Conservation (phyloP, 2,888 invertebrate species). For the Leucophenga maculata region DNA sequence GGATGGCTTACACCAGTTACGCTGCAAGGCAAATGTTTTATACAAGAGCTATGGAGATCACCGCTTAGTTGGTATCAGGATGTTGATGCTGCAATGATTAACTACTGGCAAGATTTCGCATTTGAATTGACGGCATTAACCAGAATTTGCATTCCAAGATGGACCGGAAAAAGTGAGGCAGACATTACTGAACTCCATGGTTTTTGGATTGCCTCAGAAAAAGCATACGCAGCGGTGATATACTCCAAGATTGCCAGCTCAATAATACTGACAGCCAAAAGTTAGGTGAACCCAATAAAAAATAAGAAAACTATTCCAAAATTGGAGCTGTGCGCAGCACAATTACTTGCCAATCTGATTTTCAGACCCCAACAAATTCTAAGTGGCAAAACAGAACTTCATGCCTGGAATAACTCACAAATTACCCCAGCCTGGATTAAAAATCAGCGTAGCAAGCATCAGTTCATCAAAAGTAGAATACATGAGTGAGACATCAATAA, state of each 20-base stretch:
- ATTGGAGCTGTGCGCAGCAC: background rate
- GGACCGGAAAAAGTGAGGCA: background rate
- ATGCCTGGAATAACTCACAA: constrained; percentile 2
- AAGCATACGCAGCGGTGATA: constrained; percentile 20
- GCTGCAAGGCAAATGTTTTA: background rate
- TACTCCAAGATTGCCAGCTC: background rate
- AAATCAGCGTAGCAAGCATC: no score
- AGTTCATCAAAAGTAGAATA: no score
- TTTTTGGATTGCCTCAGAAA: background rate
- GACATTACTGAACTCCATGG: constrained; percentile 7
- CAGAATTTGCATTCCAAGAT: background rate
- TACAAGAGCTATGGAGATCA: background rate
- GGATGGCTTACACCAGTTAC: background rate
- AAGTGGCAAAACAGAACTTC: background rate
- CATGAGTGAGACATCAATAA: no score
- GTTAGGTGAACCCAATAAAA: constrained; percentile 2
- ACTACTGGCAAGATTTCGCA: background rate
- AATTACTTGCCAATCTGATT: background rate
- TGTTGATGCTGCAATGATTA: background rate
- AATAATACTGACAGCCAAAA: constrained; percentile 6
- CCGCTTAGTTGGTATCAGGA: no score
- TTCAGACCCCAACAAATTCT: background rate
- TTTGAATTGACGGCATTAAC: background rate
- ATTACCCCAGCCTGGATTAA: constrained; percentile 1
- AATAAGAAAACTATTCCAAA: background rate